Evolutionary conservation across 92 coral and sea anemone genomes (phyloP), one percentile per base, ranked within the genome.

Genomic region (Epizoanthus rinbou): DNA sequence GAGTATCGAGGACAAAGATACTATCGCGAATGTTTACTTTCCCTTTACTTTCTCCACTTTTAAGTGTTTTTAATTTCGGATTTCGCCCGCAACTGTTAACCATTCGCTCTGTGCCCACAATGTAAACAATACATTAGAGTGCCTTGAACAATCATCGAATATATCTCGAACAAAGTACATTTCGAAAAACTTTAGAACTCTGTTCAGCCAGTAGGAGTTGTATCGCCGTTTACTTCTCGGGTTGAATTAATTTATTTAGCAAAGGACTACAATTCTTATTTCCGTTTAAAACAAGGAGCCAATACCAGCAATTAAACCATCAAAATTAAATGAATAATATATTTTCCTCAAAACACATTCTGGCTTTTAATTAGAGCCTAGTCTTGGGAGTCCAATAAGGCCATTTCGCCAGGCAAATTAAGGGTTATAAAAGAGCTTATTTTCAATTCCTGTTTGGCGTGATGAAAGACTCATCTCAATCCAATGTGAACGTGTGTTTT

Each of bases 241-340:
- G 71, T 43, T 28, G 64, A 23, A 75, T 31, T 41, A 78, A 23
- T 39, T 78, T 21, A 6, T 31, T 39, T 47, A 8, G 4, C 71
- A 4, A 35, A 78, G 22, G 39, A 60, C 41, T 41, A 19, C 58
- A 15, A 64, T 57, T 11, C 23, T 57, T 13, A 24, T 60, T 78
- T 35, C 23, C 64, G 82, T 39, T 62, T 62, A 35, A 62, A 63
- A 60, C 41, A 8, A 50, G 39, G 66, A 62, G 57, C 52, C 71
- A 43, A 14, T 78, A 28, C 43, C 28, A 64, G 86, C 85, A 84
- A 86, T 90, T 90, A 76, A 80, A 83, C 64, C 82, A 75, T 81
- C 88, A 85, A 87, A 80, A 73, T 68, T 63, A 25, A 58, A 90
- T 87, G 83, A 90, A 90, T 90, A 88, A 76, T 75, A 87, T 54